Evolutionary conservation across 53 echinoderm and acorn worm species (phyloP).

Genomic region (Echinarachnius parma): DNA sequence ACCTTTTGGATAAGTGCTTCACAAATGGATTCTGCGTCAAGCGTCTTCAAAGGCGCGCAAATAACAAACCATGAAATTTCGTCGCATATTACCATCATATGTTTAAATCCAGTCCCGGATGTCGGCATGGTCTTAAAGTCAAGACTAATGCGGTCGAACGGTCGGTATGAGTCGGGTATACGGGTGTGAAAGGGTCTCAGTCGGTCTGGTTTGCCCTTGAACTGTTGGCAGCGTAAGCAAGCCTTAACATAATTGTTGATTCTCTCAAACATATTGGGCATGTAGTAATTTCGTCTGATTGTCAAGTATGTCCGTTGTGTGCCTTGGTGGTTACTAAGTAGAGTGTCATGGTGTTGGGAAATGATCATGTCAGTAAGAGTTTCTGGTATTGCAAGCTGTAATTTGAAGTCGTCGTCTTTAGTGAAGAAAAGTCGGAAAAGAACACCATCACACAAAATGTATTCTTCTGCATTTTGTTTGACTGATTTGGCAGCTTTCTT

Average conservation of each 20-base stretch:
- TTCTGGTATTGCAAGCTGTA: conserved; percentile 53
- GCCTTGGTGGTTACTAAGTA: conserved; percentile 56
- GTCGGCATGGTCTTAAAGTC: conserved; percentile 62
- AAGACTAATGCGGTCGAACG: conserved; percentile 53
- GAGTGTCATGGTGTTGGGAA: conserved; percentile 50
- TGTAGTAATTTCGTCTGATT: conserved; percentile 51
- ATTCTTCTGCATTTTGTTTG: conserved; percentile 37
- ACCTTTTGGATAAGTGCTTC: conserved; percentile 47
- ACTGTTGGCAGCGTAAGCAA: conserved; percentile 51
- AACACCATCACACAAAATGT: conserved; percentile 50
- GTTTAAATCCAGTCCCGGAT: conserved; percentile 41
- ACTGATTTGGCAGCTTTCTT: conserved; percentile 43
- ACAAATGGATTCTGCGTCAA: conserved; percentile 57
- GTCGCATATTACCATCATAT: conserved; percentile 60
- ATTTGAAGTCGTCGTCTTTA: conserved; percentile 33
- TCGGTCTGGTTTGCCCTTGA: conserved; percentile 48
- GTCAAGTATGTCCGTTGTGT: conserved; percentile 54
- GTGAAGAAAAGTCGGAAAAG: conserved; percentile 42
- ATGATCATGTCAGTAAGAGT: conserved; percentile 48
- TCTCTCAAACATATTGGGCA: conserved; percentile 58
- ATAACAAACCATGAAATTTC: conserved; percentile 52
- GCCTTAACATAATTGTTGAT: conserved; percentile 43
- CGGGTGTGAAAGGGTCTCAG: conserved; percentile 49
- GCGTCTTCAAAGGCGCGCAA: conserved; percentile 48
- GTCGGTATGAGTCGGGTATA: conserved; percentile 53